A percentile compares a stretch with the other conserved stretches of the same genome.
phyloP scores from a whole-genome alignment of 2,888 invertebrate genomes.

The Chironomus tentans region DNA sequence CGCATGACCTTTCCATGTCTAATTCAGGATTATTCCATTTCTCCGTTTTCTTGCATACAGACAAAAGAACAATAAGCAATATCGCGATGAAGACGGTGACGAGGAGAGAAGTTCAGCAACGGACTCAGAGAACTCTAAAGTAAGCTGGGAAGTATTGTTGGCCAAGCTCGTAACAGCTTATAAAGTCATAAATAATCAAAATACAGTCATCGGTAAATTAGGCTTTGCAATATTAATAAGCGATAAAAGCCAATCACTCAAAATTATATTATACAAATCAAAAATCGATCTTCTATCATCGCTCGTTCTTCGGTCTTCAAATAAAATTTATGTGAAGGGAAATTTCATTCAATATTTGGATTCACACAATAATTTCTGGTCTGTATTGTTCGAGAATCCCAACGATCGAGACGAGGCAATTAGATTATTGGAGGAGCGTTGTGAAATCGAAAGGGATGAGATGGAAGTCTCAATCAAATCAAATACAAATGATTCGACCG shows the following conservation, averaged over 20 bases:
- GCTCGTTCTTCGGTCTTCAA: constrained; percentile 29
- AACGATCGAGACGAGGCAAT: constrained; percentile 36
- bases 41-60: constrained; percentile 9
- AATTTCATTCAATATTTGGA: constrained; percentile 42
- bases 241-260: constrained; percentile 29
- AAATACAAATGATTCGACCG: neutral
- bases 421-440: constrained; percentile 33
- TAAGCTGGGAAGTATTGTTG: constrained; percentile 31
- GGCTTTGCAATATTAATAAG: constrained; percentile 43
- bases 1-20: no score
- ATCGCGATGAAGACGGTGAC: neutral
- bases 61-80: neutral
- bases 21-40: constrained; percentile 15
- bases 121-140: constrained; percentile 2
- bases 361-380: constrained; percentile 47
- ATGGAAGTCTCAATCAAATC: constrained; percentile 8
- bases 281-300: constrained; percentile 33
- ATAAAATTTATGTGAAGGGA: constrained; percentile 31
- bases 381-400: constrained; percentile 43
- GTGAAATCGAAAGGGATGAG: constrained; percentile 9
- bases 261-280: constrained; percentile 34
- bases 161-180: constrained; percentile 34
- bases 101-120: neutral
- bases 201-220: constrained; percentile 36
- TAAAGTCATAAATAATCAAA: constrained; percentile 28